A percentile compares a stretch with the other conserved stretches of the same genome.
Evolutionary conservation across 2,113 vertebrate genomes (phyloP).

Genomic region (Eclectus roratus): DNA sequence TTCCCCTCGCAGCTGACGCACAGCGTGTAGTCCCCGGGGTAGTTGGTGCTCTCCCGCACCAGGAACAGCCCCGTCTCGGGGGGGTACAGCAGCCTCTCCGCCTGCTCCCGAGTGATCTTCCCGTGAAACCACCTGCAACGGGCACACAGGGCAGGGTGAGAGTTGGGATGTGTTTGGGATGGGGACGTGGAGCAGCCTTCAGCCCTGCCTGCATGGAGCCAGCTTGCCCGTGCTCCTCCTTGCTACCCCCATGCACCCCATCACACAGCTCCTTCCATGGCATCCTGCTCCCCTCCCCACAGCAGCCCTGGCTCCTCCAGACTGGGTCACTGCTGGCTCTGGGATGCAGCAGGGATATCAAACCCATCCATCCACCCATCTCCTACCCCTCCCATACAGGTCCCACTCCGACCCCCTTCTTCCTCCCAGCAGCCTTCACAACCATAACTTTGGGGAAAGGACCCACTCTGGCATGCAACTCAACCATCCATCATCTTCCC

Average conservation of each 20-base stretch:
- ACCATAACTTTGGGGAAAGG: not conserved
- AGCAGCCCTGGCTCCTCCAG: not conserved
- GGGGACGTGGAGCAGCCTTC: fast-evolving
- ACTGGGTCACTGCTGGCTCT: not conserved
- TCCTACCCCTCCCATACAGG: not conserved
- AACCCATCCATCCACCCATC: not conserved
- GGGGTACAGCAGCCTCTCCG: constrained; percentile 85
- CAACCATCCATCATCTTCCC: not conserved
- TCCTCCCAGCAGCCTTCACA: not conserved
- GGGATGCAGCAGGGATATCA: not conserved
- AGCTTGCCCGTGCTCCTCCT: fast-evolving
- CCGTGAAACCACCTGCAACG: constrained; percentile 92
- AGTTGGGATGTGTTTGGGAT: fast-evolving
- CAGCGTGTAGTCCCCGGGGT: constrained; percentile 95
- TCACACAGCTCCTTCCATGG: fast-evolving
- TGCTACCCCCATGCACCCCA: fast-evolving
- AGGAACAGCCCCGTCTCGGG: constrained; percentile 91
- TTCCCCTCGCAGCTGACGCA: constrained; percentile 96
- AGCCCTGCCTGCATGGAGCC: fast-evolving
- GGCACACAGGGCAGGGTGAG: fast-evolving
- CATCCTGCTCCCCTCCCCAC: not conserved
- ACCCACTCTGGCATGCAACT: fast-evolving
- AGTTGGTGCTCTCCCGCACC: constrained; percentile 98
- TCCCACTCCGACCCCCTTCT: fast-evolving
- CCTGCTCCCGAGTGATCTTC: constrained; percentile 95